Percentiles rank a stretch among this genome's conserved stretches.
Evolutionary conservation across 2,797 vertebrate genomes (phyloP).

Genomic region (Coluber constrictor): DNA sequence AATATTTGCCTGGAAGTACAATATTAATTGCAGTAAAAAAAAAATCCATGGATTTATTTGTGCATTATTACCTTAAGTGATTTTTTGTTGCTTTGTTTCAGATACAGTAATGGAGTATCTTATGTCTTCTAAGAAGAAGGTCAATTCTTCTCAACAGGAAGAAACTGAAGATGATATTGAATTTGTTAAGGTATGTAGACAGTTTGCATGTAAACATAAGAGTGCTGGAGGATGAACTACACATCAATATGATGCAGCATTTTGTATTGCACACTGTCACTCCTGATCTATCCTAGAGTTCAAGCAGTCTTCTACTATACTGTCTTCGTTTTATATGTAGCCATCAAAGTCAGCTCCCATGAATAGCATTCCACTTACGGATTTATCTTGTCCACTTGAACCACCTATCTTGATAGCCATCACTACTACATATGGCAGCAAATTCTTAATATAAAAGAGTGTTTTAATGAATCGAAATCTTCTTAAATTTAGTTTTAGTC

Average conservation of each 20-base stretch:
- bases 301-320: background rate
- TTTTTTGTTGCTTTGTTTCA: slow-evolving; percentile 40
- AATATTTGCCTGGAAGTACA: background rate
- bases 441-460: background rate
- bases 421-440: background rate
- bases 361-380: background rate
- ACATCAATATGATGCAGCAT: background rate
- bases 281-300: background rate
- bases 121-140: background rate
- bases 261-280: background rate
- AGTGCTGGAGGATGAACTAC: background rate
- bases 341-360: background rate
- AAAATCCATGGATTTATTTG: background rate
- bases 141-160: slow-evolving; percentile 16
- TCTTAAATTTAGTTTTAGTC: background rate
- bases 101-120: slow-evolving; percentile 59
- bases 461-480: background rate
- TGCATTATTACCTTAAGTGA: background rate
- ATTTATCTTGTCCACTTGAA: background rate
- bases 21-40: background rate
- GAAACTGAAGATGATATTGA: slow-evolving; percentile 72
- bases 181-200: slow-evolving; percentile 69
- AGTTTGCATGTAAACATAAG: background rate
- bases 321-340: background rate
- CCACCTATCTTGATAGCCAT: background rate